A percentile compares a stretch with the other conserved stretches of the same genome.
Conservation (phyloP, 2,888 invertebrate genomes). For the Eupithecia subumbrata region DNA sequence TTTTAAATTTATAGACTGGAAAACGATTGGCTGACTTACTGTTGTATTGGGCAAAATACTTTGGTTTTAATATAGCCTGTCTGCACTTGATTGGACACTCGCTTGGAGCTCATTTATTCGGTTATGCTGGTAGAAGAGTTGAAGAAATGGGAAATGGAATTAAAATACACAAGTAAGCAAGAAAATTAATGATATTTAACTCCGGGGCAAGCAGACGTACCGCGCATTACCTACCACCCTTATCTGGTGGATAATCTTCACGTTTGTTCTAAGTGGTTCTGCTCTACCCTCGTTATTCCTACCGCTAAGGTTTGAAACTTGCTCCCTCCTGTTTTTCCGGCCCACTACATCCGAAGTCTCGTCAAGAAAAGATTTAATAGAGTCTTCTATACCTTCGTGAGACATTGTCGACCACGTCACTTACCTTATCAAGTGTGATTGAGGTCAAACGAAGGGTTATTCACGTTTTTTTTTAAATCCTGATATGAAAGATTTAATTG, state of each 20-base stretch:
- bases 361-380: background rate
- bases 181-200: background rate
- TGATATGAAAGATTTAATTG: background rate
- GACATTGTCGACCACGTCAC: too few species aligned
- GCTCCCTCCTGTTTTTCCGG: background rate
- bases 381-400: background rate
- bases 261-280: background rate
- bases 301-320: background rate
- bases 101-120: constrained; percentile 12
- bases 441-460: too few species aligned
- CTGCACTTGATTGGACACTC: constrained; percentile 13
- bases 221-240: background rate
- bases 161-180: background rate
- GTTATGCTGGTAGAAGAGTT: background rate
- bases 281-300: background rate
- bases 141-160: background rate
- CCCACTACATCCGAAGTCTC: background rate
- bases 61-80: background rate
- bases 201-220: background rate
- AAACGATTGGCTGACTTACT: background rate
- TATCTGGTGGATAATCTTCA: background rate
- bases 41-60: background rate
- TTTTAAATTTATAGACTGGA: background rate
- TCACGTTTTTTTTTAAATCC: background rate
- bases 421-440: too few species aligned